Base-by-base conservation (phyloP, 2,888 invertebrate species). In the Watsonalla binaria region DNA sequence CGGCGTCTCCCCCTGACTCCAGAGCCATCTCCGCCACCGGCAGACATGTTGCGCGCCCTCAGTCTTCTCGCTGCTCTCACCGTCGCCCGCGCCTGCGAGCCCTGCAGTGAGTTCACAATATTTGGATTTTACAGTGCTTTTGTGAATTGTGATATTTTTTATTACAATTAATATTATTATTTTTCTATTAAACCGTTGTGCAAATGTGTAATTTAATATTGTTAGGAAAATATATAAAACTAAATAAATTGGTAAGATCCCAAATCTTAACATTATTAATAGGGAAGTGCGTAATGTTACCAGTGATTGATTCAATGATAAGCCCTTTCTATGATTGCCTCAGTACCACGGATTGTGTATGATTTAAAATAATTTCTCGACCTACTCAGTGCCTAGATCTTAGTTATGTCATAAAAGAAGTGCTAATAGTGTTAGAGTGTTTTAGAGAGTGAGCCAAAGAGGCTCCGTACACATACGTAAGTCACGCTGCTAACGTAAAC, bases 41-140 rank as follows among this genome's bases (percentile, higher is more conserved):
- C 85, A 83, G 87, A 85, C 84, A 90, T 90, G 90, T 85, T 89
- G 72, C 86, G 85, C 76, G 73, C 82, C 73, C 74, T 88, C 81
- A 83, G 78, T 75, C 69, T 86, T 75, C 74, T 89, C 76, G 79
- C 80, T 72, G 73, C 77, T 59, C 75, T 76, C 54, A 77, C 76
- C 58, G 82, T 70, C 60, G 83, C 74, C 68, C 70, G 75, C 71
- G 86, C 87, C 66, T 90, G 90, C 82, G 80, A 79, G 57, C 87
- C 89, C 69, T 90, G 90, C 86, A 87, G 90, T 90, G 90, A 90
- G 90, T 90, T 76, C 69, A 60, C 57, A 51, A 51, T 14, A 13
- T 13, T 47, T 6, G 14, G 9, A 49, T 11, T n/a, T 48, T 11
- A 7, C 49, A 49, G 49, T 49, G 49, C 13, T 34, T 37, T 46